Evolutionary conservation across 2,797 vertebrate species (phyloP).

Genomic region (Knipowitschia caucasica): DNA sequence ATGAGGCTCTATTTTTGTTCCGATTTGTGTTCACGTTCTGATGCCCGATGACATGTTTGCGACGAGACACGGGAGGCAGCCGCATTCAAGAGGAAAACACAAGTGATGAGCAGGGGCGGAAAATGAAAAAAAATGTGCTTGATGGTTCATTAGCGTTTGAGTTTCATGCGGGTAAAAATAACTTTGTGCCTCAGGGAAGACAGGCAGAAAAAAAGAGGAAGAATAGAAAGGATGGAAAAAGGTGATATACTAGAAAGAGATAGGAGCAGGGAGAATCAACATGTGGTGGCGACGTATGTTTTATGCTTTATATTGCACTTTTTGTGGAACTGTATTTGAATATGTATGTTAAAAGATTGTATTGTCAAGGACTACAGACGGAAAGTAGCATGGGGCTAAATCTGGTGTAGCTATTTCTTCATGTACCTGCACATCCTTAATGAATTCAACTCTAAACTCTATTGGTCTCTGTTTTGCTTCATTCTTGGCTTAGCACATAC

Average conservation of each 20-base stretch:
- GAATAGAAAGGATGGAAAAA: slow-evolving; percentile 14
- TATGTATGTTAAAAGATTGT: too few relatives aligned
- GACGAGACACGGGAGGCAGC: background rate
- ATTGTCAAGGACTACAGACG: too few relatives aligned
- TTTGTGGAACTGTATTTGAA: too few relatives aligned
- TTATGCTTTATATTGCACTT: too few relatives aligned
- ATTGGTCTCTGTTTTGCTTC: too few relatives aligned
- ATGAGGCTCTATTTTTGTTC: too few relatives aligned
- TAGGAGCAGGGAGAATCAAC: background rate
- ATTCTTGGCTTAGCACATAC: too few relatives aligned
- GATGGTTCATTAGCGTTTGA: slow-evolving; percentile 67
- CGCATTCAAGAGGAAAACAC: background rate
- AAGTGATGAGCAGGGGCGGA: background rate
- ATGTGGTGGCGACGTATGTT: too few relatives aligned
- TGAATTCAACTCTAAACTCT: too few relatives aligned
- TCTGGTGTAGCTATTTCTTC: too few relatives aligned
- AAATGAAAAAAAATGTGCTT: slow-evolving; percentile 17
- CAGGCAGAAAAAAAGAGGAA: slow-evolving; percentile 1
- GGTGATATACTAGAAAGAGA: background rate
- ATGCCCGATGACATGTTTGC: background rate
- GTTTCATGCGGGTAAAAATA: slow-evolving; percentile 72
- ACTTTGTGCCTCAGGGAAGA: slow-evolving; percentile 63
- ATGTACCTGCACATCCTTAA: too few relatives aligned
- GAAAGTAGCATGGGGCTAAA: too few relatives aligned
- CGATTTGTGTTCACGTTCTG: background rate